Evolutionary conservation across 2,113 vertebrate genomes (phyloP).

Genomic region (Telmatochromis brachygnathus): DNA sequence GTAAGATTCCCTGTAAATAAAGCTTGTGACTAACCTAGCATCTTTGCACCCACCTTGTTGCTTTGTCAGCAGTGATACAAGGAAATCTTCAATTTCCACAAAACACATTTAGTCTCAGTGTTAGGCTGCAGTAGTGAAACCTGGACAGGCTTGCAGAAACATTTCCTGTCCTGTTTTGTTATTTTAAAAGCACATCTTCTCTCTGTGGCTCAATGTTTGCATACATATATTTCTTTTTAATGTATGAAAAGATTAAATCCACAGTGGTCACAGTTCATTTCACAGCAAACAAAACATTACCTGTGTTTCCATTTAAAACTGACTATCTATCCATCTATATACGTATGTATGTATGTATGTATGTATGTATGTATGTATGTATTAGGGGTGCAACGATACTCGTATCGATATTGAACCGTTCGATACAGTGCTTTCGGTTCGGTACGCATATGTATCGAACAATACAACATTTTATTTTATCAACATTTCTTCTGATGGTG

Average conservation of each 20-base stretch:
- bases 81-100: not conserved
- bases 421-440: no score
- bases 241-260: not conserved
- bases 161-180: not conserved
- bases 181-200: not conserved
- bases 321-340: rapidly evolving
- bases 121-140: not conserved
- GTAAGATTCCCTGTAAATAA: not conserved
- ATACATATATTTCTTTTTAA: not conserved
- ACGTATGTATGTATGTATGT: rapidly evolving
- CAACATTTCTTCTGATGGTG: rapidly evolving
- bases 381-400: no score
- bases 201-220: not conserved
- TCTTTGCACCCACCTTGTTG: not conserved
- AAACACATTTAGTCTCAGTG: not conserved
- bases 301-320: not conserved
- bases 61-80: not conserved
- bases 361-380: not conserved
- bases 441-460: rapidly evolving
- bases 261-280: not conserved
- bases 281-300: not conserved
- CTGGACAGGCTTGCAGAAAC: not conserved
- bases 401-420: no score
- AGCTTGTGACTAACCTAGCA: not conserved
- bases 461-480: no score